These are phyloP conservation scores for Epirrhoe alternata DNA, from an alignment of 2,888 invertebrate genomes.

Conservation along the genomic window DNA sequence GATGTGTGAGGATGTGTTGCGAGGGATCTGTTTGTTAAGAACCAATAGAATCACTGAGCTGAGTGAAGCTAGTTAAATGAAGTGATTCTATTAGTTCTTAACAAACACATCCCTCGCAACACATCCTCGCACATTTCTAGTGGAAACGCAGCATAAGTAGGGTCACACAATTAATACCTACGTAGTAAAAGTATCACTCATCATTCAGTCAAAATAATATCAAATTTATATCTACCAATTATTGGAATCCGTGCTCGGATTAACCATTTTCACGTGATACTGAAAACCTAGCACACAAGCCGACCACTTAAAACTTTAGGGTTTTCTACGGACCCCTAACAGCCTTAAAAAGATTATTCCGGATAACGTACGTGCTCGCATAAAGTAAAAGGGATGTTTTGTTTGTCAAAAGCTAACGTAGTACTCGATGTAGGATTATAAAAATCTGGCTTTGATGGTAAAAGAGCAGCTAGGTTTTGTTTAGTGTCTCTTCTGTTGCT, in stretches of 20 bases:
- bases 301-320: slow-evolving; percentile 11
- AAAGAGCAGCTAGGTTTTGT: slow-evolving; percentile 5
- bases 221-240: neutral
- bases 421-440: slow-evolving; percentile 32
- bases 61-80: too few relatives aligned
- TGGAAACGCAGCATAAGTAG: too few relatives aligned
- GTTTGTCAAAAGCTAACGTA: slow-evolving; percentile 46
- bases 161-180: too few relatives aligned
- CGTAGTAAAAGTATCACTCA: too few relatives aligned
- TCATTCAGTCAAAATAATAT: too few relatives aligned
- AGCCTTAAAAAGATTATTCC: slow-evolving; percentile 18
- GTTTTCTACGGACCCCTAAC: slow-evolving; percentile 5
- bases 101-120: too few relatives aligned
- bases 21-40: too few relatives aligned
- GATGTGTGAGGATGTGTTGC: too few relatives aligned
- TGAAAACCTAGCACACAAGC: slow-evolving; percentile 6
- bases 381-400: slow-evolving; percentile 32
- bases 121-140: too few relatives aligned
- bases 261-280: neutral
- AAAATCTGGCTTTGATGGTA: slow-evolving; percentile 24
- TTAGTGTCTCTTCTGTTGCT: neutral
- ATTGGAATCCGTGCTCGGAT: neutral
- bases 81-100: too few relatives aligned
- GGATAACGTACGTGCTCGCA: slow-evolving; percentile 9
- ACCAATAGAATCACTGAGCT: too few relatives aligned